Evolutionary conservation across 37 sponge, comb jelly and placozoan species (phyloP), one percentile per base, ranked within the genome.

Genomic region (Agelas oroides): DNA sequence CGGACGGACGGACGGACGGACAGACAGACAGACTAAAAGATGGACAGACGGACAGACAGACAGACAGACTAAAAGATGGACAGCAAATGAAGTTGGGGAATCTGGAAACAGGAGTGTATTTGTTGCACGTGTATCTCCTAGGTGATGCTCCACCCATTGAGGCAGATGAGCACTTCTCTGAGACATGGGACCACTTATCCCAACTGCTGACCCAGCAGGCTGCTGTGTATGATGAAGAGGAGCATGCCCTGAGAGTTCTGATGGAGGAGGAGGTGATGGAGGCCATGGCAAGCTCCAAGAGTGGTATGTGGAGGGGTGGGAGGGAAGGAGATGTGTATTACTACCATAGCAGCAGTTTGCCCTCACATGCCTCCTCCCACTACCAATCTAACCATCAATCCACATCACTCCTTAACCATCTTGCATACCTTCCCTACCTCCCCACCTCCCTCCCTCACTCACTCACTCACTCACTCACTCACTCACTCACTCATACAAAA

Each of bases 211-310:
- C 27, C 32, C 37, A 28, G 66, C 75, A 73, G 64, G 18, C 20
- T 32, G 53, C 16, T 30, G 65, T 75, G 56, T 84, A 75, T 57
- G 57, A 84, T 66, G 46, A 38, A 55, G 84, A 84, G 67, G 84
- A 84, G 76, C 84, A 84, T 52, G 76, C 84, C 56, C 75, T 84
- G 55, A 84, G 84, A 37, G 84, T 84, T 33, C 63, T 84, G 56
- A 75, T 84, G 76, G 39, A 75, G 67, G 84, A 84, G 37, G 84
- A 84, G 68, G 76, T 84, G 36, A 65, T 32, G 56, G 84, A 75
- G 74, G 75, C 60, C 31, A 65, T 84, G 74, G 58, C 27, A 19
- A 56, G 32, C 33, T 25, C 56, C 0, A 75, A 15, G 68, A 38
- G 18, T 5, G 67, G 67, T n/a, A 46, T 30, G 39, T 59, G 64